phyloP scores from a whole-genome alignment of 2,113 vertebrate genomes.

The Tinamus guttatus region DNA sequence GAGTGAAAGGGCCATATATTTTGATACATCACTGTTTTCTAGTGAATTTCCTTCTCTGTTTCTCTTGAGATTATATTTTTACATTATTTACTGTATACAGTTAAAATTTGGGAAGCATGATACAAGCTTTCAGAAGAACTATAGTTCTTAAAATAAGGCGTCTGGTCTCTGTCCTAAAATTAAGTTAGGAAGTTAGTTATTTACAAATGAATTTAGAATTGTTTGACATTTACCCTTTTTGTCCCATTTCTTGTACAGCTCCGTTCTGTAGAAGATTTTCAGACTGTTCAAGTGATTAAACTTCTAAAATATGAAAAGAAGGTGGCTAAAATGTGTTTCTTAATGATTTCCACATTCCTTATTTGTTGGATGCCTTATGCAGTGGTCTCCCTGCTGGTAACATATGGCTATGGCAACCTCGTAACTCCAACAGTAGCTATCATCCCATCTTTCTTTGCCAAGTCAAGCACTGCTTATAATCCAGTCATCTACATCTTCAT shows the following conservation, averaged over 20 bases:
- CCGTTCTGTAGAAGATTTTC: constrained; percentile 88
- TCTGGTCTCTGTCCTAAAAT: neutral
- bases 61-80: neutral
- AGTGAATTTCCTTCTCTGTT: neutral
- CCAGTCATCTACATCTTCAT: constrained; percentile 92
- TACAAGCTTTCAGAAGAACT: neutral
- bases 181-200: neutral
- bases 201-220: neutral
- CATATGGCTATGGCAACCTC: constrained; percentile 83
- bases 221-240: neutral
- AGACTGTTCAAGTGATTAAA: constrained; percentile 89
- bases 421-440: constrained; percentile 88
- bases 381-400: constrained; percentile 87
- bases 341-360: constrained; percentile 90
- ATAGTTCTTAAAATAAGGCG: neutral
- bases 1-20: neutral
- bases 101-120: neutral
- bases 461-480: constrained; percentile 91
- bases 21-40: neutral
- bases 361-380: constrained; percentile 92
- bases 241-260: constrained; percentile 78
- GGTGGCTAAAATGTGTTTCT: constrained; percentile 89
- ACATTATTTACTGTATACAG: neutral
- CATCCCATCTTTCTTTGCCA: constrained; percentile 90
- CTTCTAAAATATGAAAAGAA: constrained; percentile 92